Evolutionary conservation across 1,140 invertebrate species (phyloP).

Genomic region (Zaprionus tsacasi): DNA sequence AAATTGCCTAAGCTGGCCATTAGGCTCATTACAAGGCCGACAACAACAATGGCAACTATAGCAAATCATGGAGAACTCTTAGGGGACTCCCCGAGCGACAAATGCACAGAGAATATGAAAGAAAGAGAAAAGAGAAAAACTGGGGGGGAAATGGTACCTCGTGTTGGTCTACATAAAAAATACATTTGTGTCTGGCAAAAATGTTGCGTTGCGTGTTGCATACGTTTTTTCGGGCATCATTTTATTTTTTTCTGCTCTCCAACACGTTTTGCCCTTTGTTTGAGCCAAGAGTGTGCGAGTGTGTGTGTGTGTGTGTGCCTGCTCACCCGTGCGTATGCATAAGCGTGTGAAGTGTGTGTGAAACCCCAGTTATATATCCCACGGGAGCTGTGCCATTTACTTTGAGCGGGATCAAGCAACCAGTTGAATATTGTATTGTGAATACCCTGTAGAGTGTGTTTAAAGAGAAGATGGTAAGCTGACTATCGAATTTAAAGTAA

Average conservation of each 20-base stretch:
- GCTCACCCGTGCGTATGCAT: not conserved
- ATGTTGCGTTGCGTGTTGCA: conserved; percentile 55
- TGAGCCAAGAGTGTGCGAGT: not conserved
- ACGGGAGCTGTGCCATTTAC: conserved; percentile 65
- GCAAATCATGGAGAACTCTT: conserved; percentile 45
- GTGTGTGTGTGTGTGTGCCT: not conserved
- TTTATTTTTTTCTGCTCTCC: not conserved
- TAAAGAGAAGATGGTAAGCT: not conserved
- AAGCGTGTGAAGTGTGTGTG: conserved; percentile 11
- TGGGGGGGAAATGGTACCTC: conserved; percentile 15
- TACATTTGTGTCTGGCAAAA: conserved; percentile 63
- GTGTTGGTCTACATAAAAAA: conserved; percentile 71
- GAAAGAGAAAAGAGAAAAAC: conserved; percentile 7
- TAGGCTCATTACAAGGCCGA: conserved; percentile 54
- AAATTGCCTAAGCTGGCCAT: conserved; percentile 61
- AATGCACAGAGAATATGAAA: not conserved
- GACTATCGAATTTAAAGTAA: not conserved
- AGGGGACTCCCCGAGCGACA: conserved; percentile 40
- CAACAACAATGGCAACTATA: conserved; percentile 37
- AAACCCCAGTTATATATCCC: conserved; percentile 41
- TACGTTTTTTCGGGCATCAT: conserved; percentile 36
- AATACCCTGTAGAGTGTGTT: conserved; percentile 10
- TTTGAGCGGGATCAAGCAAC: conserved; percentile 18
- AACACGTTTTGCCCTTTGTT: conserved; percentile 15
- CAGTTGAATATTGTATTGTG: conserved; percentile 18